These are phyloP conservation scores for Pollenia labialis DNA, from an alignment of 2,888 invertebrate species.

Conservation along the genomic window DNA sequence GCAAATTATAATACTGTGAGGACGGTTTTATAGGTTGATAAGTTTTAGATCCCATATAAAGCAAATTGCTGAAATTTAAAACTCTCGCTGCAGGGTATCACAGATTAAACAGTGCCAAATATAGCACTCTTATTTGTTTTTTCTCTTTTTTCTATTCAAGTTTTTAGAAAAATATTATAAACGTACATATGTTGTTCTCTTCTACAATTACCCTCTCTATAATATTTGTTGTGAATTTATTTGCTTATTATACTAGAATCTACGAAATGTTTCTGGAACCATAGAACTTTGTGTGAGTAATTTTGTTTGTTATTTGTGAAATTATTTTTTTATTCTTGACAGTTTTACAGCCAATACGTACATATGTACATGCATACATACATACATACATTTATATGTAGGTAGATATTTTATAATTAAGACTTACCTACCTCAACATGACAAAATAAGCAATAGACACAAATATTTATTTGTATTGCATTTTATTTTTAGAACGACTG, in stretches of 20 bases:
- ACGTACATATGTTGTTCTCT: too few relatives aligned
- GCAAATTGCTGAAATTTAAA: too few relatives aligned
- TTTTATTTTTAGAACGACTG: too few relatives aligned
- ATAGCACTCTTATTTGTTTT: too few relatives aligned
- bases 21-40: too few relatives aligned
- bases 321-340: slow-evolving; percentile 5
- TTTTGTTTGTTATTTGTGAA: slow-evolving; percentile 37
- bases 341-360: slow-evolving; percentile 3
- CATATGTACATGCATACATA: background rate
- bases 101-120: too few relatives aligned
- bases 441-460: slow-evolving; percentile 26
- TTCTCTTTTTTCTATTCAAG: too few relatives aligned
- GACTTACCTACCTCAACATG: slow-evolving; percentile 70
- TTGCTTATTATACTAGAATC: slow-evolving; percentile 20
- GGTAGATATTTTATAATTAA: background rate
- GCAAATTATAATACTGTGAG: too few relatives aligned
- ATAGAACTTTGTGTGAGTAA: background rate
- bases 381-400: slow-evolving; percentile 2
- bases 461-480: background rate
- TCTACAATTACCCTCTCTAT: too few relatives aligned
- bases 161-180: too few relatives aligned
- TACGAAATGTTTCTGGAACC: slow-evolving; percentile 38
- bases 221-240: background rate
- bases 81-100: too few relatives aligned
- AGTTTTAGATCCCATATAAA: too few relatives aligned